phyloP scores from a whole-genome alignment of 2,113 vertebrate species.

The Ammodytes marinus region DNA sequence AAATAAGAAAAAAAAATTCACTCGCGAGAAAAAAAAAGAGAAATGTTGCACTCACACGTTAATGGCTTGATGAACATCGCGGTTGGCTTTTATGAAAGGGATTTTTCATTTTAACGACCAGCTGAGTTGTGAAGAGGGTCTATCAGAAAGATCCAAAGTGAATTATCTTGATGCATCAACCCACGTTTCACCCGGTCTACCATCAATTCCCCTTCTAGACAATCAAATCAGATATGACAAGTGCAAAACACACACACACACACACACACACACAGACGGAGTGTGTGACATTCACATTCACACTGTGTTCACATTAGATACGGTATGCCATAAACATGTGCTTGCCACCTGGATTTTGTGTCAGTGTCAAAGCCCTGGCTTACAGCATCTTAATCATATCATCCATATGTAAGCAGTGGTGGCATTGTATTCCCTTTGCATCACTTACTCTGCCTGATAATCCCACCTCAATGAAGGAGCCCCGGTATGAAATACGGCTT shows the following conservation, averaged over 20 bases:
- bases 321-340: conserved; percentile 48
- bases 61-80: conserved; percentile 70
- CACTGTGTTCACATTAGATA: conserved; percentile 18
- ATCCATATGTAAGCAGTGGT: conserved; percentile 68
- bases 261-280: neutral
- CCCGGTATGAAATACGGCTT: conserved; percentile 57
- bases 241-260: conserved; percentile 12
- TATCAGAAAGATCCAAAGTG: conserved; percentile 64
- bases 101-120: conserved; percentile 69
- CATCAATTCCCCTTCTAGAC: conserved; percentile 28
- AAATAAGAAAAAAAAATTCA: conserved; percentile 59
- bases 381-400: conserved; percentile 68
- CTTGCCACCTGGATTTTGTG: conserved; percentile 52
- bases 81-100: conserved; percentile 54
- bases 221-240: conserved; percentile 52
- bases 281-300: conserved; percentile 39
- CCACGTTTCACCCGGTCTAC: conserved; percentile 35
- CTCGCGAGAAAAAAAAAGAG: conserved; percentile 49
- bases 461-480: conserved; percentile 59
- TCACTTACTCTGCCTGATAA: conserved; percentile 69
- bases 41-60: conserved; percentile 64
- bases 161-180: conserved; percentile 68
- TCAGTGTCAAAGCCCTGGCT: conserved; percentile 46
- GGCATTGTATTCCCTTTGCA: conserved; percentile 62
- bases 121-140: conserved; percentile 53